phyloP scores from a whole-genome alignment of 2,113 vertebrate species.

The Ramphastos sulfuratus region DNA sequence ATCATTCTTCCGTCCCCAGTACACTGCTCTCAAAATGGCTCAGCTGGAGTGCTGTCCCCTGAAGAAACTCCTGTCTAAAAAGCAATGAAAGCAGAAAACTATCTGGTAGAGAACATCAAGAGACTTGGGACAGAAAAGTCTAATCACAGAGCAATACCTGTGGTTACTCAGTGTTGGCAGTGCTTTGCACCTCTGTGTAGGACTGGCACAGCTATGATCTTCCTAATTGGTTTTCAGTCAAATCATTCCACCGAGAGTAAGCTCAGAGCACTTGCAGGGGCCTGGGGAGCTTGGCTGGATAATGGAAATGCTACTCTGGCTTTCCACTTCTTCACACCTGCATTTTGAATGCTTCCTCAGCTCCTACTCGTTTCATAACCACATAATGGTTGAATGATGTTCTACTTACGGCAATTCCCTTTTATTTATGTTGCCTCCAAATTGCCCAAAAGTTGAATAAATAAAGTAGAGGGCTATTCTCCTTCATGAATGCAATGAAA shows the following conservation, averaged over 20 bases:
- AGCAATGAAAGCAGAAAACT: not conserved
- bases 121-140: not conserved
- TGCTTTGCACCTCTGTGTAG: slow-evolving; percentile 4
- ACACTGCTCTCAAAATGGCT: too few relatives aligned
- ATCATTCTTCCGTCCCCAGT: too few relatives aligned
- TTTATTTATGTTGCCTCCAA: slow-evolving; percentile 36
- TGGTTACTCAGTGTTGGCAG: not conserved
- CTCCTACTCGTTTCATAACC: not conserved
- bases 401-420: not conserved
- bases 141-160: slow-evolving; percentile 13
- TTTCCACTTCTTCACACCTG: slow-evolving; percentile 12
- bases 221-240: slow-evolving; percentile 61
- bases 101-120: not conserved
- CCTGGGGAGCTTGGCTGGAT: not conserved
- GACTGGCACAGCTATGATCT: slow-evolving; percentile 9
- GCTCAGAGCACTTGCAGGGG: slow-evolving; percentile 1
- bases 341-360: slow-evolving; percentile 4
- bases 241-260: slow-evolving; percentile 38
- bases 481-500: slow-evolving; percentile 18
- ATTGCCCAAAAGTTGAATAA: not conserved
- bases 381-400: not conserved
- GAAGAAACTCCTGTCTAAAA: not conserved
- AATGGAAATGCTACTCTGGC: slow-evolving; percentile 12
- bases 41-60: too few relatives aligned
- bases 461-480: not conserved